phyloP scores from a whole-genome alignment of 37 sponge, comb jelly and placozoan genomes.

The Cladorhizidae sp. region DNA sequence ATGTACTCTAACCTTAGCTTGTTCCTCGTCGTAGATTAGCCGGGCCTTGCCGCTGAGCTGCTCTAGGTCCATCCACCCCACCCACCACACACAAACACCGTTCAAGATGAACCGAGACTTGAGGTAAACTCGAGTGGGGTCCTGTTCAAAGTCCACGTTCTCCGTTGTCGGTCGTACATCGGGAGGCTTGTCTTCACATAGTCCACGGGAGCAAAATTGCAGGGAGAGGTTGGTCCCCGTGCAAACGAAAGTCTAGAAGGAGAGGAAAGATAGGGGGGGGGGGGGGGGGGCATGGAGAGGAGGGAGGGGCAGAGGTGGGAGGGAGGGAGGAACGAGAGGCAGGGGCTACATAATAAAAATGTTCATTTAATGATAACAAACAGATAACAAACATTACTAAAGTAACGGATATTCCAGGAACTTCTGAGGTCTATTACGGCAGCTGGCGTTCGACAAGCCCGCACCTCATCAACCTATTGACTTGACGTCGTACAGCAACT shows the following conservation, averaged over 20 bases:
- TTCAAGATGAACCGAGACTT: conserved; percentile 84
- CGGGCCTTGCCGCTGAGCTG: conserved; percentile 82
- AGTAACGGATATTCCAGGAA: too few relatives aligned
- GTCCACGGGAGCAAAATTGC: conserved; percentile 70
- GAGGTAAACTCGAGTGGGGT: conserved; percentile 78
- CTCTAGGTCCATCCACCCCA: conserved; percentile 93
- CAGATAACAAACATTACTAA: too few relatives aligned
- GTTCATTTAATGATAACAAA: too few relatives aligned
- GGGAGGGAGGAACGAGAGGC: too few relatives aligned
- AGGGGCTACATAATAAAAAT: too few relatives aligned
- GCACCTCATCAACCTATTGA: too few relatives aligned
- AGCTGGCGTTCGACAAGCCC: too few relatives aligned
- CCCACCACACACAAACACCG: conserved; percentile 94
- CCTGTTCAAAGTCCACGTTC: conserved; percentile 85
- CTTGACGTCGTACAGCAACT: too few relatives aligned
- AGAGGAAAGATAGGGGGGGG: background rate
- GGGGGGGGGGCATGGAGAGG: too few relatives aligned
- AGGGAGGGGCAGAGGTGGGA: too few relatives aligned
- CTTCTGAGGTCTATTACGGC: too few relatives aligned
- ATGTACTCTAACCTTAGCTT: conserved; percentile 86
- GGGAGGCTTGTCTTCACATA: conserved; percentile 53
- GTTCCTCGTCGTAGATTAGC: conserved; percentile 83
- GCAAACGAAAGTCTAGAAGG: conserved; percentile 74
- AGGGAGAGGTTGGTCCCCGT: conserved; percentile 93
- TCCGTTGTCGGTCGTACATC: conserved; percentile 68